A percentile compares a stretch with the other conserved stretches of the same genome.
Conservation (phyloP, 53 echinoderm and acorn worm genomes). For the Echinometra lucunter region DNA sequence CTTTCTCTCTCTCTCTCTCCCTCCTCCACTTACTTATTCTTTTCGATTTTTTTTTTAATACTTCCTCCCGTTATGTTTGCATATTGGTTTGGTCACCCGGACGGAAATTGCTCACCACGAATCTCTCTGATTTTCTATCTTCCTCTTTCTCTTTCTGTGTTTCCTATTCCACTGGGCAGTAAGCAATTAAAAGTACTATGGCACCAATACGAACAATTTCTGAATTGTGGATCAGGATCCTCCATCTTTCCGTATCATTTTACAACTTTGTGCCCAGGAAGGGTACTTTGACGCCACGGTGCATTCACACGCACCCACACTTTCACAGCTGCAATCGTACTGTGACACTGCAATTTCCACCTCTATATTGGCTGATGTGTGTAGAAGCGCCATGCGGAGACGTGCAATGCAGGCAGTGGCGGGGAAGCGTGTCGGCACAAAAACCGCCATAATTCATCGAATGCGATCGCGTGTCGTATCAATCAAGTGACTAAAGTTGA, state of each 20-base stretch:
- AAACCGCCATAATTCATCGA: neutral
- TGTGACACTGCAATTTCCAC: neutral
- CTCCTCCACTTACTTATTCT: neutral
- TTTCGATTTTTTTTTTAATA: neutral
- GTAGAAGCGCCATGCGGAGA: neutral
- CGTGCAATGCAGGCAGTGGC: neutral
- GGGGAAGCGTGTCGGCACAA: neutral
- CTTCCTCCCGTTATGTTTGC: neutral
- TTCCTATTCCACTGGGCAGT: neutral
- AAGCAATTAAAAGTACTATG: conserved; percentile 8
- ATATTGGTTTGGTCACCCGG: too few relatives aligned
- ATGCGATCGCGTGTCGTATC: neutral
- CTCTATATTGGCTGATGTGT: neutral
- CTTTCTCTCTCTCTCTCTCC: neutral
- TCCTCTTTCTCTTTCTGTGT: conserved; percentile 5
- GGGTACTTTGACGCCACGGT: neutral
- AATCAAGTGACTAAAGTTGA: neutral
- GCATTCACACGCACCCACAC: neutral
- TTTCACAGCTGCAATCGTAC: neutral
- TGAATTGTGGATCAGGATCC: neutral
- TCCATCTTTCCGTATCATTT: neutral
- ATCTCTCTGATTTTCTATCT: neutral
- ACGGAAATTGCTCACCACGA: too few relatives aligned
- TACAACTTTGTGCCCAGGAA: neutral
- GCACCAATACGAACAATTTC: neutral